Evolutionary conservation across 92 coral and sea anemone genomes (phyloP), one percentile per base, ranked within the genome.

Genomic region (Palythoa heliodiscus): DNA sequence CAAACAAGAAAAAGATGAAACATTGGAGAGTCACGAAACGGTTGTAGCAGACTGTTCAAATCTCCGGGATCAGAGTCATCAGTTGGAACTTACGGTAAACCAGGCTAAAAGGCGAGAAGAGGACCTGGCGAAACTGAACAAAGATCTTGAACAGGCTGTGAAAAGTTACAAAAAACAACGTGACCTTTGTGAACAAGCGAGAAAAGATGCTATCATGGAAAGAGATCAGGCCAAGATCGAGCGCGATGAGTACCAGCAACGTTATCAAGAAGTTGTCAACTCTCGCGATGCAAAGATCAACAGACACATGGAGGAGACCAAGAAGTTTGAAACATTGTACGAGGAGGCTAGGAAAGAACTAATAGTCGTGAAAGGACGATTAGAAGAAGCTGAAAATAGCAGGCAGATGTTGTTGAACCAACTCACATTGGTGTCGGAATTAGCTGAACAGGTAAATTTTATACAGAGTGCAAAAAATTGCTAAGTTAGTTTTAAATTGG

Each of bases 181-280:
- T 23, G 98, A 96, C 70, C 72, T 87, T 67, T 87, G 89, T 66
- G 89, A 91, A 24, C 94, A 90, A 71, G 84, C 93, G 25, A 83
- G 96, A 89, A 93, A 93, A 81, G 97, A 96, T 47, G 90, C 95
- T 6, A 82, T 95, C 75, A 64, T 75, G 55, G 99, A 96, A 77
- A 86, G 98, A 70, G 99, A 96, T 35, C 93, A 89, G 11, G 92
- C 93, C 1, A 88, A 81, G 73, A 76, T 76, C 15, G 99, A 96
- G 15, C 94, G 95, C 29, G 95, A 94, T 54, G 89, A 94, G 11
- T 87, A 91, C 29, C 82, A 90, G 58, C 88, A 76, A 75, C 92
- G 91, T 4, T 91, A 94, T 86, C 85, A 91, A 22, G 99, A 92
- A 17, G 86, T 94, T 10, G 70, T 92, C 29, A 87, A 67, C 78